Base-by-base conservation (phyloP, 2,113 vertebrate species). In the Clarias gariepinus region DNA sequence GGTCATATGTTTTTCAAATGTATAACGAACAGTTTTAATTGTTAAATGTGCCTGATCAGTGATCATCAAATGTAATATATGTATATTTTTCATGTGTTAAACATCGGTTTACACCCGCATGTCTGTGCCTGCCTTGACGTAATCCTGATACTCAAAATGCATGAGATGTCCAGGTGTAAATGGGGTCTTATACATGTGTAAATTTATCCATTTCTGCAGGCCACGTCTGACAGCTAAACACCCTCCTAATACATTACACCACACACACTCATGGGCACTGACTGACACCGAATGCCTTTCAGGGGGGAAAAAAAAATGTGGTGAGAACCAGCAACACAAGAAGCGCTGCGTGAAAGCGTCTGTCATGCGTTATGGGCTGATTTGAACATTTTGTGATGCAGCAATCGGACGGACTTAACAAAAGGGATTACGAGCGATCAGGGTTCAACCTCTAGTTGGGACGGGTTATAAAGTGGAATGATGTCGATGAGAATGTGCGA, bases 181-280 rank as follows among this genome's bases (percentile, higher is more conserved):
- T 78, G 25, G 74, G 15, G 74, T 78, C 25, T 78, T 55, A 78
- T 53, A 52, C 73, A 76, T 55, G 74, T 78, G 74, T 30, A 78
- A 78, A 78, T 78, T 7, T 28, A 55, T 78, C 74, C 1, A 28
- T 78, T 78, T 55, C 74, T 55, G n/a, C 74, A 78, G 74, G 73
- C 41, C 23, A 53, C 47, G 4, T 76, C 73, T 76, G 73, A 76
- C 41, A 76, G 73, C 52, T 78, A 28, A 53, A 74, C 28, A 55
- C 73, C 41, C 41, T 76, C 41, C 23, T 25, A 78, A 55, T 76
- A 15, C 41, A 76, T 52, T 76, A 77, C 13, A 77, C 23, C 47
- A 28, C 74, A 77, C 47, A 47, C 25, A 55, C 74, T 53, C 47
- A n/a, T 7, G 12, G 11, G 47, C 12, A 41, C 41, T 74, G 33